Base-by-base conservation (phyloP, 2,797 vertebrate species). In the Cryptoprocta ferox region DNA sequence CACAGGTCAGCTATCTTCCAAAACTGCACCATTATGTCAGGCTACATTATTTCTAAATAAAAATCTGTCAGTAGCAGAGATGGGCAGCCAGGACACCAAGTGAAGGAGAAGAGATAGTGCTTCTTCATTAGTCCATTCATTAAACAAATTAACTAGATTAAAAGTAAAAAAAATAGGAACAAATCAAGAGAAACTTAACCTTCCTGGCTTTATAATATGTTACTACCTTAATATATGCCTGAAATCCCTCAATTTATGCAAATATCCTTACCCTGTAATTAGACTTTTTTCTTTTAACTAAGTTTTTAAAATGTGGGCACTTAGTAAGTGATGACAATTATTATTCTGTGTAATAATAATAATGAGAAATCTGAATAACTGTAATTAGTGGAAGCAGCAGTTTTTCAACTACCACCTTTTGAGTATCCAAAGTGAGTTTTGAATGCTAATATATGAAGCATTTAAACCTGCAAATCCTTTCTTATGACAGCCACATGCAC, bases 181-280 rank as follows among this genome's bases (percentile, higher is more conserved):
- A 95, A 86, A 94, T 80, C 90, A 93, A 94, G 92, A 94, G 71
- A 88, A 96, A 92, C 26, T 9, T 89, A 94, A 96, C 63, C 94
- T 96, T 92, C 48, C 63, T 50, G 71, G 48, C 53, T 93, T 91
- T 91, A 78, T 68, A 83, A 76, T 89, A 66, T 45, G 26, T 93
- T 78, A 32, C 80, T 83, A 65, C 83, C 48, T 93, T 95, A 94
- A 93, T 83, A 75, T n/a, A 96, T 95, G 65, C 82, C 84, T 50
- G 70, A 88, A 97, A 95, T 95, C 95, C 76, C 88, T 97, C 90
- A 95, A 96, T 94, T 97, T 97, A 96, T 97, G 95, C 94, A 98
- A 94, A 95, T 91, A 78, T 79, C 63, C 82, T 75, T 32, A 95
- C 81, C 56, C 61, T 96, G 28, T 95, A 97, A 96, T 97, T 97